Evolutionary conservation across 2,888 invertebrate genomes (phyloP), one percentile per base, ranked within the genome.

Genomic region (Tachina lurida): DNA sequence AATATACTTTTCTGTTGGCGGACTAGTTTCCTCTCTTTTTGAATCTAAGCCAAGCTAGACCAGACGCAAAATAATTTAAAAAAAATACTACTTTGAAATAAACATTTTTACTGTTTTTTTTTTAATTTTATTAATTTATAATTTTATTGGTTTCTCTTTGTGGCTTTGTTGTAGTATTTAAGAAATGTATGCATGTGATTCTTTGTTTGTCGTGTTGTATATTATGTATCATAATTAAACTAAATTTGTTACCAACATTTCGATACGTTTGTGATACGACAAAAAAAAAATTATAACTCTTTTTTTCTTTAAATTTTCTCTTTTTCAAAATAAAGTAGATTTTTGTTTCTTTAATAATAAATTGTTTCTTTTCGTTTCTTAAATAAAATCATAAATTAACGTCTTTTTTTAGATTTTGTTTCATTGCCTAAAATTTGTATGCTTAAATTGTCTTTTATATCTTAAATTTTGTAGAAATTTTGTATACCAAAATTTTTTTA

Each of bases 401-500:
- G 22, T 81, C n/a, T 74, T 84, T 63, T n/a, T 76, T 67, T 79
- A 52, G 45, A 65, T 75, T 79, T 85, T 81, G 63, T 76, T 80
- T 68, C 76, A 77, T 84, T 79, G 80, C 84, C 77, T 84, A 86
- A 87, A 85, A 82, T 81, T 83, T 87, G 77, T 68, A 49, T 78
- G 79, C 22, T 80, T 80, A 68, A 65, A 73, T 71, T 67, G 49
- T 65, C 45, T 63, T 63, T 63, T 83, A 13, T 76, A 47, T 73
- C 12, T 67, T 81, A 43, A 74, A 75, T 75, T 81, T 87, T 74
- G 81, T 87, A 84, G 78, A 87, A 81, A 87, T 86, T 86, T 83
- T 86, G 71, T 83, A 86, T 86, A 83, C 86, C 83, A 86, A 86
- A 86, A 86, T 86, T 86, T 31, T 76, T 70, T 68, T 68, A 56